Conservation (phyloP, 2,113 vertebrate genomes). For the Carlito syrichta region DNA sequence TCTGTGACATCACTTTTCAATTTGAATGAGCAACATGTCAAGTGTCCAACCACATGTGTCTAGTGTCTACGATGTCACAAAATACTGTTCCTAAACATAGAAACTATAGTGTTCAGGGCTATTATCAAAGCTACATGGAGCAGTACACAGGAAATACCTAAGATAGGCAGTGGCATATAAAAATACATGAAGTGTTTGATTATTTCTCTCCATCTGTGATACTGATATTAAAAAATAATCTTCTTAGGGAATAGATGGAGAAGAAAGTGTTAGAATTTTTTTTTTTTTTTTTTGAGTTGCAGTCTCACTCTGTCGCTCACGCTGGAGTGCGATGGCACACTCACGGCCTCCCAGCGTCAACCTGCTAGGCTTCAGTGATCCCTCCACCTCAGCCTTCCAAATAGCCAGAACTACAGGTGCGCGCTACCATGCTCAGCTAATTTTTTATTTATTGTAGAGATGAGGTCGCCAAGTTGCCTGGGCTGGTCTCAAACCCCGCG, state of each 20-base stretch:
- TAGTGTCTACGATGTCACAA: not conserved
- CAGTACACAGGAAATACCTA: not conserved
- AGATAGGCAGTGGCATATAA: fast-evolving
- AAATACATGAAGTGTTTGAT: fast-evolving
- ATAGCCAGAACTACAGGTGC: too few species aligned
- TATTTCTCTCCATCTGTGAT: not conserved
- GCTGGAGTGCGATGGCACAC: too few species aligned
- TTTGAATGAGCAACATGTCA: not conserved
- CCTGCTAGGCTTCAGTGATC: too few species aligned
- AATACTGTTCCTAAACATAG: not conserved
- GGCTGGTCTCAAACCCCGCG: too few species aligned
- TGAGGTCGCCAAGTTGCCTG: too few species aligned
- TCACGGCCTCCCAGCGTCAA: too few species aligned
- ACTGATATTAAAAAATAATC: not conserved
- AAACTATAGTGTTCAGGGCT: not conserved
- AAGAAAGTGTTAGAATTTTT: not conserved
- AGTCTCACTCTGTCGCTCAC: too few species aligned
- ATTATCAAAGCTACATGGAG: not conserved
- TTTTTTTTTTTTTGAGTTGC: too few species aligned
- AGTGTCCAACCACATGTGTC: fast-evolving
- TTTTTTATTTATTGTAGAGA: too few species aligned
- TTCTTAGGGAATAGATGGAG: not conserved
- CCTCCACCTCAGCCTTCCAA: too few species aligned
- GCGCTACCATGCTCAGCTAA: too few species aligned
- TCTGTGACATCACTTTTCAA: not conserved